Conservation (phyloP, 2,113 vertebrate genomes). For the Anseranas semipalmata region DNA sequence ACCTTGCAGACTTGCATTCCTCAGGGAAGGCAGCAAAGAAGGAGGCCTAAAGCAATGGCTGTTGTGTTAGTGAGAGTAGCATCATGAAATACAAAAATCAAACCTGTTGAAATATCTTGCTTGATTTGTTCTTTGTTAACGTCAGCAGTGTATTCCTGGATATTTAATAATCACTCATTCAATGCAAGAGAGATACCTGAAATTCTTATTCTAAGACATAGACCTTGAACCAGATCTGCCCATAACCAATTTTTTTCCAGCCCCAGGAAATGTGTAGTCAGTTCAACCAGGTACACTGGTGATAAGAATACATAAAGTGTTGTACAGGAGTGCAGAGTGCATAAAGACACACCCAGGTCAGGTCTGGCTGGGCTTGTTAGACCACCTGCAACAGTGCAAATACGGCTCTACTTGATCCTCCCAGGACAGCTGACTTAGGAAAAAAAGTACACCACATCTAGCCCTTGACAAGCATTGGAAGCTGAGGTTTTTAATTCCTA, state of each 20-base stretch:
- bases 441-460: not conserved
- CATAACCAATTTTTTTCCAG: not conserved
- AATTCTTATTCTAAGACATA: not conserved
- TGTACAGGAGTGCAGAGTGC: not conserved
- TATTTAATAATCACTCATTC: not conserved
- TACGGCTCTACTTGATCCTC: not conserved
- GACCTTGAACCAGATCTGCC: not conserved
- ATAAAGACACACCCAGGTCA: not conserved
- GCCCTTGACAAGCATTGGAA: not conserved
- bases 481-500: not conserved
- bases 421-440: not conserved
- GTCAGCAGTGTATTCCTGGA: not conserved
- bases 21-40: not conserved
- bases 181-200: not conserved
- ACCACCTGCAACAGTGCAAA: not conserved
- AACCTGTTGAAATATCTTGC: not conserved
- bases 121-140: not conserved
- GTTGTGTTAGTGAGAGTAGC: not conserved
- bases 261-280: not conserved
- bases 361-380: not conserved
- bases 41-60: not conserved
- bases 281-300: not conserved
- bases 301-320: not conserved
- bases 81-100: not conserved
- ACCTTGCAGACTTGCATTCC: not conserved